These are phyloP conservation scores for Hydrophis major DNA, from an alignment of 2,797 vertebrate species.

Conservation along the genomic window DNA sequence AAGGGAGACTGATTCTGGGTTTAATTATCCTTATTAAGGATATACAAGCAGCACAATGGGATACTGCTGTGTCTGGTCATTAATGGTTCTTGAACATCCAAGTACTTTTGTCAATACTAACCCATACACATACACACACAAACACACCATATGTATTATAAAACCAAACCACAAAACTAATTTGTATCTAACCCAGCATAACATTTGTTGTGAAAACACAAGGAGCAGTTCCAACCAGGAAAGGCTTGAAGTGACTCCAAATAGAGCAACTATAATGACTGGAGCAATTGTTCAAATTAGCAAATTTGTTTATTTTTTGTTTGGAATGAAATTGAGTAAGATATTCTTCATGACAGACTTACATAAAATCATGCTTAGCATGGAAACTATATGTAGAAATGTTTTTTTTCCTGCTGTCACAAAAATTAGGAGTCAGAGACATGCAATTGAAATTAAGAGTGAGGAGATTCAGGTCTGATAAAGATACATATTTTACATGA, in stretches of 20 bases:
- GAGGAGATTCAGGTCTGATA: neutral
- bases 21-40: conserved; percentile 30
- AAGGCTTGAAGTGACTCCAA: neutral
- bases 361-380: neutral
- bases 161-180: conserved; percentile 17
- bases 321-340: neutral
- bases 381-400: neutral
- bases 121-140: neutral
- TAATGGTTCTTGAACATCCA: conserved; percentile 20
- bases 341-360: neutral
- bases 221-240: neutral
- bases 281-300: neutral
- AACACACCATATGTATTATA: neutral
- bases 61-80: conserved; percentile 21
- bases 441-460: neutral
- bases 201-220: neutral
- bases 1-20: conserved; percentile 38
- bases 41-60: conserved; percentile 45
- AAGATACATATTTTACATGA: neutral
- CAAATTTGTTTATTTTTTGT: neutral
- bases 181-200: conserved; percentile 3
- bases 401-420: neutral
- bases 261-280: neutral
- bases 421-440: neutral
- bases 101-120: neutral